Base-by-base conservation (phyloP, 2,113 vertebrate species). In the Ictidomys tridecemlineatus region DNA sequence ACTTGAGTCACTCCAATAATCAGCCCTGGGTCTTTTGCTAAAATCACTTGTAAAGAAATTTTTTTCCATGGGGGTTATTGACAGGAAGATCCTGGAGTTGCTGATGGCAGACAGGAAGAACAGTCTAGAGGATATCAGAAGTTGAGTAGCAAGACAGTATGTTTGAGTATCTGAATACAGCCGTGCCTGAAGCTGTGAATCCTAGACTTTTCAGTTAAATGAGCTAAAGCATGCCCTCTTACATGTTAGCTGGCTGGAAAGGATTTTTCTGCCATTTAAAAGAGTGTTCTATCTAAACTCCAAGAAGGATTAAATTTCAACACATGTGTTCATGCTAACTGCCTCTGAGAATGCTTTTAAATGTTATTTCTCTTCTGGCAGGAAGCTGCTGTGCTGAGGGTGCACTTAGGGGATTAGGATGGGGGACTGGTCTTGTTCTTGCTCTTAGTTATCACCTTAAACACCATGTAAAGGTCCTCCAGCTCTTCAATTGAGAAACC, bases 401-500 rank as follows among this genome's bases (percentile, higher is more conserved):
- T 4, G 18, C 3, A 12, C 4, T 63, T 11, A 22, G 74, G 73
- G 63, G n/a, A 22, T n/a, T 12, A 45, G 32, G 72, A 28, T 1
- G 9, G 88, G 70, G 34, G 20, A 1, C 53, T n/a, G 11, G 58
- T 16, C 37, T 78, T 91, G 32, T 28, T 67, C 73, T 34, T 61
- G 89, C 37, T 8, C 37, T 65, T 42, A 26, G 28, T 88, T 97
- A 96, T 98, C 96, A 99, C 99, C 99, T 99, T 99, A 98, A 99
- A 99, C 94, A 99, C 99, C 95, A 99, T 98, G 97, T 99, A 99
- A 3, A 99, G 98, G 51, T 99, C 99, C 98, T 99, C 99, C 88
- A 99, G 97, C 93, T 99, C 99, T 97, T 99, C 99, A 17, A 99
- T 99, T 69, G 98, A 99, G 98, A 99, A 99, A 20, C 99, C 99